A percentile compares a stretch with the other conserved stretches of the same genome.
These are phyloP conservation scores for Trichogramma dendrolimi DNA, from an alignment of 2,888 invertebrate species.

Conservation along the genomic window DNA sequence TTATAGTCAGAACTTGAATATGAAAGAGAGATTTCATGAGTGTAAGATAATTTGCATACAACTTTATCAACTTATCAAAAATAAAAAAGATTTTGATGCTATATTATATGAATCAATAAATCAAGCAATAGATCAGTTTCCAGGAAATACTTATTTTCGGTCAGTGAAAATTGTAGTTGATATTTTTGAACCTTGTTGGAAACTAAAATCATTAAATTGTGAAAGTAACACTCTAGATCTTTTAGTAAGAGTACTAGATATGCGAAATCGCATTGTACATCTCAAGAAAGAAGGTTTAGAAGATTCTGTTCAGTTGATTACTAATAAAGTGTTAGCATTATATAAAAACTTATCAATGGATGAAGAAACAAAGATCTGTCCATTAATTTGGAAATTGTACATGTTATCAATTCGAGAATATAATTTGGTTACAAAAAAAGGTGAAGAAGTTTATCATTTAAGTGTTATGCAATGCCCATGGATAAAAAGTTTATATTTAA, in stretches of 20 bases:
- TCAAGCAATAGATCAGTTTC: slow-evolving; percentile 49
- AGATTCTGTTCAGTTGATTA: slow-evolving; percentile 37
- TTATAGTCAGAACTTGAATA: slow-evolving; percentile 31
- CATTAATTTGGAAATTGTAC: slow-evolving; percentile 63
- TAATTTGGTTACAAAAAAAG: slow-evolving; percentile 44
- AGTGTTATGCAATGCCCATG: slow-evolving; percentile 46
- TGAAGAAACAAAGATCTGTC: slow-evolving; percentile 52
- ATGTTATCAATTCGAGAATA: slow-evolving; percentile 57
- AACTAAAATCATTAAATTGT: slow-evolving; percentile 48
- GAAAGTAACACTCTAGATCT: slow-evolving; percentile 38
- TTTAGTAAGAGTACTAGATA: slow-evolving; percentile 42
- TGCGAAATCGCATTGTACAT: slow-evolving; percentile 39
- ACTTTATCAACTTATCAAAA: slow-evolving; percentile 32
- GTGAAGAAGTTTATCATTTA: slow-evolving; percentile 47
- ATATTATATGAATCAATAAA: slow-evolving; percentile 33
- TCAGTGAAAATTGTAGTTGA: slow-evolving; percentile 55
- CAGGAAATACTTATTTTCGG: slow-evolving; percentile 60
- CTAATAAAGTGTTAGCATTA: slow-evolving; percentile 44
- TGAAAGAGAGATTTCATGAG: slow-evolving; percentile 54
- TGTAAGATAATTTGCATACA: slow-evolving; percentile 45
- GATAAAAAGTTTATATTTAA: slow-evolving; percentile 58
- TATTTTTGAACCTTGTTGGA: slow-evolving; percentile 57
- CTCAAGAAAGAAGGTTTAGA: slow-evolving; percentile 33
- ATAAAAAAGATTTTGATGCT: slow-evolving; percentile 14
- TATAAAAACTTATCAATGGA: slow-evolving; percentile 39